phyloP scores from a whole-genome alignment of 2,113 vertebrate species.

The Poecilia latipinna region DNA sequence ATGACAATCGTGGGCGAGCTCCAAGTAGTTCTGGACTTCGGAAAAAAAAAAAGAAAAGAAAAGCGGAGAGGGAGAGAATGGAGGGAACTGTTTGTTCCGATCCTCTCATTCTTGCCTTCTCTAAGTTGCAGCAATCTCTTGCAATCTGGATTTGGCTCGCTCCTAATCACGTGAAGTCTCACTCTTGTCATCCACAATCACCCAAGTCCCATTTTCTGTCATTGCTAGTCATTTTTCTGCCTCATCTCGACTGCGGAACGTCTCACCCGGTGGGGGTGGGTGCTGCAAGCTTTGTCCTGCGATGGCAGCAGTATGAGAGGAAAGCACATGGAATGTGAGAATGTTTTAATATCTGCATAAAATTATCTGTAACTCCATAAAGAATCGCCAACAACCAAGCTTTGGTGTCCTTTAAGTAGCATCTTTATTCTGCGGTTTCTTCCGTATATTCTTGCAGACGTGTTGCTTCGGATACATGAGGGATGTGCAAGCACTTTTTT shows the following conservation, averaged over 20 bases:
- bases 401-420: not conserved
- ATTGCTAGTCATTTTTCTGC: conserved; percentile 63
- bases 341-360: conserved; percentile 24
- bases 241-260: conserved; percentile 55
- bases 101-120: conserved; percentile 33
- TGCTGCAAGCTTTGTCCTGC: conserved; percentile 8
- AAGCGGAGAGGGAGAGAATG: conserved; percentile 3
- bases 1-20: conserved; percentile 48
- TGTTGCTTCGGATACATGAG: conserved; percentile 20
- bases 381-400: conserved; percentile 15
- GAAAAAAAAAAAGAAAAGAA: not conserved
- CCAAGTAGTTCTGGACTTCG: conserved; percentile 32
- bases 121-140: conserved; percentile 62
- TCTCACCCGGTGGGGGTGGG: conserved; percentile 5
- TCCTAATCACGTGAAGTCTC: conserved; percentile 69
- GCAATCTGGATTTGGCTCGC: conserved; percentile 61
- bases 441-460: conserved; percentile 26
- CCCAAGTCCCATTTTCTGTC: conserved; percentile 65
- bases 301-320: conserved; percentile 9
- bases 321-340: not conserved
- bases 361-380: conserved; percentile 24
- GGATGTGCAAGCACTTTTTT: conserved; percentile 26
- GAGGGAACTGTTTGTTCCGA: conserved; percentile 58
- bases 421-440: conserved; percentile 55
- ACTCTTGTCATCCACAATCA: conserved; percentile 69